Evolutionary conservation across 64 coral and sea anemone species (phyloP).

Genomic region (Porites lutea): DNA sequence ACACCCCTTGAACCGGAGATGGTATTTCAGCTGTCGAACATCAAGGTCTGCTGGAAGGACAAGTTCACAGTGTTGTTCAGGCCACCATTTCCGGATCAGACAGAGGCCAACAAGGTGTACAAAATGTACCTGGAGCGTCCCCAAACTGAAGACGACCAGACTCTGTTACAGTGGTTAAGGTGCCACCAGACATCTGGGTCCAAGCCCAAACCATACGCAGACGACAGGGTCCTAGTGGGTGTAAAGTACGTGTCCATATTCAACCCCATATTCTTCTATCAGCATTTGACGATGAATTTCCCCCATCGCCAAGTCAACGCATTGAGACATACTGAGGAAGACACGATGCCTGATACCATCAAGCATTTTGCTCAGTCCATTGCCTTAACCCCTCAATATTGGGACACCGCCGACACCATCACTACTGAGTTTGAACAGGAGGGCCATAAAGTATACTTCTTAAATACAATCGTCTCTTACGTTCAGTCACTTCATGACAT

Average conservation of each 20-base stretch:
- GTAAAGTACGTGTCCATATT: conserved; percentile 42
- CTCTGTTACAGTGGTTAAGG: conserved; percentile 56
- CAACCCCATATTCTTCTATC: conserved; percentile 45
- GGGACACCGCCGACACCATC: neutral
- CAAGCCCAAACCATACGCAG: neutral
- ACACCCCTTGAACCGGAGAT: conserved; percentile 39
- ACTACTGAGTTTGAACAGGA: neutral
- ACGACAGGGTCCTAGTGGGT: neutral
- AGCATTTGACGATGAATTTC: neutral
- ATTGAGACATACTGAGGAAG: neutral
- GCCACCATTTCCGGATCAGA: neutral
- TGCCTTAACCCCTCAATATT: neutral
- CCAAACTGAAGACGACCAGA: neutral
- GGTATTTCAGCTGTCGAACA: neutral
- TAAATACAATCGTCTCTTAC: conserved; percentile 17
- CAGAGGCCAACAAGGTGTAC: neutral
- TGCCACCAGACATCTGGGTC: neutral
- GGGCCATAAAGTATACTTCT: neutral
- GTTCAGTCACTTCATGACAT: neutral
- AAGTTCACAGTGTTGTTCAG: neutral
- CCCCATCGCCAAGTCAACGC: neutral
- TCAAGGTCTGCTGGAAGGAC: conserved; percentile 10
- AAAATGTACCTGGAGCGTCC: conserved; percentile 13
- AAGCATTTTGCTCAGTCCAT: conserved; percentile 30
- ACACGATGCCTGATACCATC: neutral